Conservation (phyloP, 2,113 vertebrate genomes). For the Mustelus asterias region DNA sequence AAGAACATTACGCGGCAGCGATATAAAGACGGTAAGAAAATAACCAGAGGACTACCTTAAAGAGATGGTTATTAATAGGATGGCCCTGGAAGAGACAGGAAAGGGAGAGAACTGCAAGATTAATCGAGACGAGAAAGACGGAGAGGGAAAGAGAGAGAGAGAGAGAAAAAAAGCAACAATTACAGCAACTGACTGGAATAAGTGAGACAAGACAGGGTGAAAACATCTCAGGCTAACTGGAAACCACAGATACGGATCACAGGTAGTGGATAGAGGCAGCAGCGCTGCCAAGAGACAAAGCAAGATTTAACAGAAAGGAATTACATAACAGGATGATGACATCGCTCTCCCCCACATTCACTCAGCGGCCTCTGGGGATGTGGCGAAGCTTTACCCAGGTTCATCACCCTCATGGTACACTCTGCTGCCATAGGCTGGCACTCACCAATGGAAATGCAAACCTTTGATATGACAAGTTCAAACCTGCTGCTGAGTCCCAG, state of each 20-base stretch:
- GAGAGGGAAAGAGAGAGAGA: constrained; percentile 36
- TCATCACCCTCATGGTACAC: background rate
- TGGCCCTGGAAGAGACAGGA: constrained; percentile 67
- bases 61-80: constrained; percentile 70
- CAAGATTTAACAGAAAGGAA: background rate
- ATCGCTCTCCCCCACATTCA: background rate
- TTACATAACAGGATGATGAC: background rate
- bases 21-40: constrained; percentile 36
- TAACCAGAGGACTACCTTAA: constrained; percentile 66
- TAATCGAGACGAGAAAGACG: constrained; percentile 43
- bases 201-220: constrained; percentile 39
- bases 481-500: background rate
- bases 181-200: background rate
- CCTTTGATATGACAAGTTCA: background rate
- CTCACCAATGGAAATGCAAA: background rate
- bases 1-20: background rate
- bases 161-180: background rate
- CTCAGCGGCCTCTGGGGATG: background rate
- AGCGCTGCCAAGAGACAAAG: constrained; percentile 39
- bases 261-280: constrained; percentile 42
- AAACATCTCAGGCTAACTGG: constrained; percentile 42
- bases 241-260: constrained; percentile 44
- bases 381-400: background rate
- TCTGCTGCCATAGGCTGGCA: too few species aligned
- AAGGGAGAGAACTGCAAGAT: constrained; percentile 49